Conservation (phyloP, 1,140 invertebrate genomes). For the Bombus turneri region DNA sequence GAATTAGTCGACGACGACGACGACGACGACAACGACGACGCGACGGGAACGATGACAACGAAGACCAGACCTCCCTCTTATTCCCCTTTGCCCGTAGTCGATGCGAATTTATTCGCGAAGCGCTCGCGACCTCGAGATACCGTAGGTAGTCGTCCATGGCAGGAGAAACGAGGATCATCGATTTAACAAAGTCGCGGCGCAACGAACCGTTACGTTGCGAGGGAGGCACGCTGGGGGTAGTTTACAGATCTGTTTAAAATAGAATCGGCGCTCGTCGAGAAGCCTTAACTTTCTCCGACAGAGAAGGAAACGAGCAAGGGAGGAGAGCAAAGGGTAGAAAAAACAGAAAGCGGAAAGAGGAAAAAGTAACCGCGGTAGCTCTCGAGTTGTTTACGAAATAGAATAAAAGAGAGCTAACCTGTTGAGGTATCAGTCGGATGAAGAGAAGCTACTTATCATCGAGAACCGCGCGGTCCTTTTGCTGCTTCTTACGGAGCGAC, state of each 20-base stretch:
- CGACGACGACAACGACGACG: background rate
- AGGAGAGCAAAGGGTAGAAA: no score
- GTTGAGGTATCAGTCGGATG: constrained; percentile 41
- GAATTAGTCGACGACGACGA: constrained; percentile 54
- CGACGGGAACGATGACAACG: background rate
- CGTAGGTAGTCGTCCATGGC: background rate
- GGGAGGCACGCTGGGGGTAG: background rate
- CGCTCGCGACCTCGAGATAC: constrained; percentile 5
- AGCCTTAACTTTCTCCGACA: background rate
- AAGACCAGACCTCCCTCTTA: background rate
- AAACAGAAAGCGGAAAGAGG: background rate
- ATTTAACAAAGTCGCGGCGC: constrained; percentile 57
- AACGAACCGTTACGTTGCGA: constrained; percentile 56
- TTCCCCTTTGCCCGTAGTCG: background rate
- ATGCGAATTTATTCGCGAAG: constrained; percentile 51
- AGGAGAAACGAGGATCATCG: constrained; percentile 31
- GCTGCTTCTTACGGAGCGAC: background rate
- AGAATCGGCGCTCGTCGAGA: constrained; percentile 27
- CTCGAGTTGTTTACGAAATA: constrained; percentile 47
- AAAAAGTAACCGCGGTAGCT: constrained; percentile 19
- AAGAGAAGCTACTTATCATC: constrained; percentile 33
- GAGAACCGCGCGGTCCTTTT: constrained; percentile 2
- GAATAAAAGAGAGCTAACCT: constrained; percentile 47
- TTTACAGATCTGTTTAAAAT: constrained; percentile 30
- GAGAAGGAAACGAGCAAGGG: background rate